Evolutionary conservation across 2,888 invertebrate genomes (phyloP), one percentile per base, ranked within the genome.

Genomic region (Omphaloscelis lunosa): DNA sequence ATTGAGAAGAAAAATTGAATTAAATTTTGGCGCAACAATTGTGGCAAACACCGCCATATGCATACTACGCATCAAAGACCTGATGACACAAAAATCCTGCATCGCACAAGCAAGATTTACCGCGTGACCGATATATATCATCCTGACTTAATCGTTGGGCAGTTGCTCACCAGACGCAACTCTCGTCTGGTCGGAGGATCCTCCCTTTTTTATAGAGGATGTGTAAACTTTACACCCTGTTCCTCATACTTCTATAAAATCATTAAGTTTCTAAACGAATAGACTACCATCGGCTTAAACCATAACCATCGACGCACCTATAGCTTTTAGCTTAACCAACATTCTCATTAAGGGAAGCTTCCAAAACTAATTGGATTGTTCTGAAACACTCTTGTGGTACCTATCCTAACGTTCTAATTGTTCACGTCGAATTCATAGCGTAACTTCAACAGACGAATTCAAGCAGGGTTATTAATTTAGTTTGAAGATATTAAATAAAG

Each of bases 391-490:
- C 58, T 12, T 70, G 66, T 56, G 51, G 58, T 59, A n/a, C 15
- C 15, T 17, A 56, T 12, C 39, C 5, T 51, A 65, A 69, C 58
- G 17, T 41, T 68, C 23, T 48, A 68, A 74, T 68, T 78, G 58
- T 78, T 82, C 69, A 59, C 48, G 74, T 71, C 29, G 6, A 62
- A 63, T 71, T 63, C 51, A 51, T 56, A 73, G n/a, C 41, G 58
- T 63, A 67, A 59, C 53, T 82, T 68, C 67, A 53, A 63, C 48
- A 58, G 41, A 62, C 27, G 8, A 66, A 75, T 70, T 68, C 20
- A 76, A 72, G 67, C 23, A 58, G 9, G 56, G 34, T 62, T 76
- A 80, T 76, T 76, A 63, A 81, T 63, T 80, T 53, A 68, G 67
- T 82, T 76, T 53, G 45, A 41, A 68, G 61, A 51, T 81, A 67